Conservation (phyloP, 2,888 invertebrate genomes). For the Erannis defoliaria region DNA sequence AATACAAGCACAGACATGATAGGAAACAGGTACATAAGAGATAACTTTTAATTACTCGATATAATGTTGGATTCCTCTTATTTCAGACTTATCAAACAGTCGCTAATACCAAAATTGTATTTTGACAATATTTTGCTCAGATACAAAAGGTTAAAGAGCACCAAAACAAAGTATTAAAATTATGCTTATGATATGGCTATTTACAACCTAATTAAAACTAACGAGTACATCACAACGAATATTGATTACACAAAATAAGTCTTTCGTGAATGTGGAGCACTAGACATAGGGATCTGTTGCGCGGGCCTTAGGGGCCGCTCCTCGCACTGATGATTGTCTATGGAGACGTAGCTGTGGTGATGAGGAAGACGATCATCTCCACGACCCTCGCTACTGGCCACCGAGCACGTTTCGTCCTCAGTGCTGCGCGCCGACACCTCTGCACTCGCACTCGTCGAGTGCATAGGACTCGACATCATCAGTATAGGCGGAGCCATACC, state of each 20-base stretch:
- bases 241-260: conserved; percentile 81
- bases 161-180: conserved; percentile 38
- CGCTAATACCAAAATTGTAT: neutral
- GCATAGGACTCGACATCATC: conserved; percentile 88
- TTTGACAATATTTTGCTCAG: conserved; percentile 4
- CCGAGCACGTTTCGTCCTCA: conserved; percentile 88
- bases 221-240: conserved; percentile 52
- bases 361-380: conserved; percentile 83
- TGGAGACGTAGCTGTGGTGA: conserved; percentile 86
- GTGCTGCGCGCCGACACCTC: conserved; percentile 88
- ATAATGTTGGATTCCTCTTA: neutral
- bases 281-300: conserved; percentile 82
- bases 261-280: conserved; percentile 80
- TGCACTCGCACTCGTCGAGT: conserved; percentile 86
- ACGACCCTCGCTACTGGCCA: conserved; percentile 85
- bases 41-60: neutral
- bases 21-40: conserved; percentile 18
- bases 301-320: conserved; percentile 81
- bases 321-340: conserved; percentile 83
- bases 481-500: conserved; percentile 82
- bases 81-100: conserved; percentile 1
- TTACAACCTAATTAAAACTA: conserved; percentile 52
- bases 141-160: conserved; percentile 34
- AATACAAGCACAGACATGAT: conserved; percentile 15
- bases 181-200: conserved; percentile 45